A percentile compares a stretch with the other conserved stretches of the same genome.
phyloP scores from a whole-genome alignment of 1,140 invertebrate species.

The Drosophila biarmipes region DNA sequence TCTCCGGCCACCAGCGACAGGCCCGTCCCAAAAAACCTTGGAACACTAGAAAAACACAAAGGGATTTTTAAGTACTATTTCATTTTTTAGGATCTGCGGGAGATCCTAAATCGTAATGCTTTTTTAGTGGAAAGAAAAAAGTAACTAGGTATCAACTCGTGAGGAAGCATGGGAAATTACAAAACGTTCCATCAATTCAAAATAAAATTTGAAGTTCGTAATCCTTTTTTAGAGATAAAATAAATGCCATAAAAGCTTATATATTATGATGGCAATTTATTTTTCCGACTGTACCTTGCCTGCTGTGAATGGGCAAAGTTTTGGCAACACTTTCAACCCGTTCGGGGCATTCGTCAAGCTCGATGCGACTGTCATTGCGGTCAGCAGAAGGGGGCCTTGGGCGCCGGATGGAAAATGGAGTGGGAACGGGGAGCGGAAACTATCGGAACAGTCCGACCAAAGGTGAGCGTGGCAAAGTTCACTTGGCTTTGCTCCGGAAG shows the following conservation, averaged over 20 bases:
- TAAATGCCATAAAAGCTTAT: too few relatives aligned
- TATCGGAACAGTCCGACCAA: background rate
- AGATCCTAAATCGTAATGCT: too few relatives aligned
- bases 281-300: conserved; percentile 25
- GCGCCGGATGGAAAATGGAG: background rate
- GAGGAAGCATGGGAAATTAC: too few relatives aligned
- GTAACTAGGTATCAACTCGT: too few relatives aligned
- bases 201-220: too few relatives aligned
- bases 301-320: conserved; percentile 47
- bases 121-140: too few relatives aligned
- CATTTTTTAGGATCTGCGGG: too few relatives aligned
- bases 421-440: background rate
- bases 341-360: conserved; percentile 54
- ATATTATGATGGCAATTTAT: background rate
- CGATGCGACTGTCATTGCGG: conserved; percentile 54
- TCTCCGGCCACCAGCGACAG: background rate
- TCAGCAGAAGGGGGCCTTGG: conserved; percentile 4
- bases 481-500: conserved; percentile 3
- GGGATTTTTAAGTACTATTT: background rate
- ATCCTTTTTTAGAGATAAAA: too few relatives aligned
- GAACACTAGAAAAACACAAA: background rate
- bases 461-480: conserved; percentile 30
- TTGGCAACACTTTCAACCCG: conserved; percentile 45
- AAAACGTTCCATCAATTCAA: too few relatives aligned
- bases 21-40: background rate